Conservation (phyloP, 2,113 vertebrate genomes). For the Podarcis raffonei region DNA sequence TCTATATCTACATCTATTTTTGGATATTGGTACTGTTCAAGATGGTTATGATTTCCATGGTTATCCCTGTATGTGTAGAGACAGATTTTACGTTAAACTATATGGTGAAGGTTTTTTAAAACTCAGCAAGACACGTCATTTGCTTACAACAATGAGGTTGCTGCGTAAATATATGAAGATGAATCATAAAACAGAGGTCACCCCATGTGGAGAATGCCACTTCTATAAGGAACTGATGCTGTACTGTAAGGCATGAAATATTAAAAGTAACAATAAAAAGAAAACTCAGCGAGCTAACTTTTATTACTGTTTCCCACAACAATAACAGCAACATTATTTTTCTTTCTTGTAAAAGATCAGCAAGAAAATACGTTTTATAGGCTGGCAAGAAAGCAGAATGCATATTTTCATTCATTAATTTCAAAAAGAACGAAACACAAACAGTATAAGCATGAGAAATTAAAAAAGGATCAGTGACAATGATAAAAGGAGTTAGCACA, state of each 20-base stretch:
- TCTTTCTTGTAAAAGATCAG: conserved; percentile 42
- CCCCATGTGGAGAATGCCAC: conserved; percentile 59
- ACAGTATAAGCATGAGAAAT: conserved; percentile 25
- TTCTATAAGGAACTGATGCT: conserved; percentile 29
- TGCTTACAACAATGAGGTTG: conserved; percentile 68
- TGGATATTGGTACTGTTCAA: background rate
- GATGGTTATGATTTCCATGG: conserved; percentile 35
- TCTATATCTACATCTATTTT: background rate
- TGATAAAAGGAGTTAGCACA: conserved; percentile 6
- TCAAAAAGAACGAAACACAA: no score
- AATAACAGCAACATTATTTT: conserved; percentile 51
- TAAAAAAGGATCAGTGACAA: conserved; percentile 49
- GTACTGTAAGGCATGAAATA: conserved; percentile 17
- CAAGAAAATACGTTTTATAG: conserved; percentile 47
- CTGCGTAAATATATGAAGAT: conserved; percentile 56
- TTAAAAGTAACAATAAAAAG: conserved; percentile 43
- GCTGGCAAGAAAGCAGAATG: conserved; percentile 50
- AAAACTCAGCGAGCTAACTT: conserved; percentile 63
- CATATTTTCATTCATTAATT: conserved; percentile 54
- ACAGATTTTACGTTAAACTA: conserved; percentile 60
- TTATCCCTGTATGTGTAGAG: conserved; percentile 62
- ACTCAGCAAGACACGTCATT: conserved; percentile 64
- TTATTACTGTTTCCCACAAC: conserved; percentile 62
- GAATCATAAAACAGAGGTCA: conserved; percentile 65
- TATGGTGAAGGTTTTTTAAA: conserved; percentile 49